Percentiles rank a stretch among this genome's conserved stretches.
These are phyloP conservation scores for Pachymerium ferrugineum DNA, from an alignment of 2,888 invertebrate species.

Conservation along the genomic window DNA sequence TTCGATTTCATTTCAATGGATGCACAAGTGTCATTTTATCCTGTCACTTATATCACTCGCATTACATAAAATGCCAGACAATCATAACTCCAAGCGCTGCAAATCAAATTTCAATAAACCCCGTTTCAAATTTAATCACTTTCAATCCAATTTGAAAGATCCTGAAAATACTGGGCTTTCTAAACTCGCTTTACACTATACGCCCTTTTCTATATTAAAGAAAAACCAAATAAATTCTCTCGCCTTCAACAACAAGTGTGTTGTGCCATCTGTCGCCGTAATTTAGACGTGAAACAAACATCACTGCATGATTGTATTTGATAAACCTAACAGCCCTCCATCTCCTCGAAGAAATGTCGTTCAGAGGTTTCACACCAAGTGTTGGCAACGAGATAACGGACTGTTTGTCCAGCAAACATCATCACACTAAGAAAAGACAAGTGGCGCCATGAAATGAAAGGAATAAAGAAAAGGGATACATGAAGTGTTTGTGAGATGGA, in stretches of 20 bases:
- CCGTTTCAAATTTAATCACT: constrained; percentile 4
- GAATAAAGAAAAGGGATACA: neutral
- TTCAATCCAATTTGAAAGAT: neutral
- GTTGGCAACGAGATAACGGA: neutral
- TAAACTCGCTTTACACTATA: neutral
- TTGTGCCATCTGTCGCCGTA: neutral
- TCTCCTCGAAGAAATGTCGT: no score
- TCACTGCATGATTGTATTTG: neutral
- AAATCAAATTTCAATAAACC: constrained; percentile 2
- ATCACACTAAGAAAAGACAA: constrained; percentile 4
- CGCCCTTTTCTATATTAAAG: neutral
- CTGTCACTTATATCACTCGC: neutral
- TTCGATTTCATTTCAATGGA: constrained; percentile 9
- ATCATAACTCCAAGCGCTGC: no score
- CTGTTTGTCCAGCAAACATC: neutral
- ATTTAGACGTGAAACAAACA: constrained; percentile 4
- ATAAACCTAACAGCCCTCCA: neutral
- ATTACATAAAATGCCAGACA: neutral
- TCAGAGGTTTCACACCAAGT: no score
- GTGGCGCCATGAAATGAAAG: neutral
- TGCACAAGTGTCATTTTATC: neutral
- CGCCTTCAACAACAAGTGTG: neutral
- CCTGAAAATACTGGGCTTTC: neutral
- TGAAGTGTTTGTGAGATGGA: neutral
- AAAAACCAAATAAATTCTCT: neutral